These are phyloP conservation scores for Halocynthia aurantium DNA, from an alignment of 23 tunicate genomes.

Conservation along the genomic window DNA sequence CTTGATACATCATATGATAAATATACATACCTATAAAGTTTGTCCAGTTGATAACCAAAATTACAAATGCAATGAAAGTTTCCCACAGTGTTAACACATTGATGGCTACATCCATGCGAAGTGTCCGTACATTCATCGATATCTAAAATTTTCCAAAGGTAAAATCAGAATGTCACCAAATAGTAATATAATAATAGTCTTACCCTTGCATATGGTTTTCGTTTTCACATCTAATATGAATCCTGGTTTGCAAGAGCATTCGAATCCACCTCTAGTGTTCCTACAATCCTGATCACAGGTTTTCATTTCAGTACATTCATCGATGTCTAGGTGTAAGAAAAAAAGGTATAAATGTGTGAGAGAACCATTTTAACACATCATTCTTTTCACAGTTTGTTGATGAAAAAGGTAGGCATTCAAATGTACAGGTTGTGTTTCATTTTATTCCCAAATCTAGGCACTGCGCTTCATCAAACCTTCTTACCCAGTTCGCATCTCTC, in stretches of 20 bases:
- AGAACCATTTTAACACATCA: background rate
- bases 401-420: too few species aligned
- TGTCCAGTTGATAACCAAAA: constrained; percentile 3
- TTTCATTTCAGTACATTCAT: background rate
- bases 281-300: constrained; percentile 12
- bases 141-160: background rate
- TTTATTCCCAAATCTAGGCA: too few species aligned
- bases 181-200: background rate
- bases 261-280: constrained; percentile 23
- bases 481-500: background rate
- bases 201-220: background rate
- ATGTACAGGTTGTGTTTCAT: too few species aligned
- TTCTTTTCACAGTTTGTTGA: too few species aligned
- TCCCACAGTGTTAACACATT: constrained; percentile 3
- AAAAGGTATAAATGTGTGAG: background rate
- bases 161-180: background rate
- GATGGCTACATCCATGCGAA: constrained; percentile 20
- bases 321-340: constrained; percentile 8
- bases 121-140: constrained; percentile 10
- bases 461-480: too few species aligned
- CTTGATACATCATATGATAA: background rate
- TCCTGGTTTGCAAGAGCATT: constrained; percentile 25
- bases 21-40: constrained; percentile 15
- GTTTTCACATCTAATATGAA: constrained; percentile 4
- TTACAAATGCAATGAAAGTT: constrained; percentile 18